Percentiles rank a stretch among this genome's conserved stretches.
phyloP scores from a whole-genome alignment of 2,797 vertebrate species.

The Podargus strigoides region DNA sequence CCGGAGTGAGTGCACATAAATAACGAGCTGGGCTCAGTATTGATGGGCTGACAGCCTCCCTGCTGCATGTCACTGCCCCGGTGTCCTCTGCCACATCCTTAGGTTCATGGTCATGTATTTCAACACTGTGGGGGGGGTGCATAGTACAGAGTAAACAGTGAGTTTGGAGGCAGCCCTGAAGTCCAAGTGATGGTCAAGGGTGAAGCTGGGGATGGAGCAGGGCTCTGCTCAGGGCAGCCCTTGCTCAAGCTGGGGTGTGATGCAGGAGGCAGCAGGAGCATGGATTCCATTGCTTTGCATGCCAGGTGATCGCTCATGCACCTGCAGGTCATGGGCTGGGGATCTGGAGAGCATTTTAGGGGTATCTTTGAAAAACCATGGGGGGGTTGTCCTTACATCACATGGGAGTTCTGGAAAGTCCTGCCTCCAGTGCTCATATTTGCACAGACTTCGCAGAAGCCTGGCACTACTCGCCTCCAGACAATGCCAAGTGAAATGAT shows the following conservation, averaged over 20 bases:
- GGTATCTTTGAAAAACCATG: neutral
- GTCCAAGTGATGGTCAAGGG: neutral
- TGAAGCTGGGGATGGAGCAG: neutral
- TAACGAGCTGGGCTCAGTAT: neutral
- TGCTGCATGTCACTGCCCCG: accelerated
- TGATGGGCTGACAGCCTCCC: neutral
- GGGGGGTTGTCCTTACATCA: accelerated
- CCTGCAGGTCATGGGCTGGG: neutral
- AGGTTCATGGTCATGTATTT: neutral
- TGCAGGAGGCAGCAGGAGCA: neutral
- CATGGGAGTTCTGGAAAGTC: neutral
- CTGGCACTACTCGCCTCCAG: neutral
- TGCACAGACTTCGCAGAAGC: neutral
- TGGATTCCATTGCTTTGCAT: neutral
- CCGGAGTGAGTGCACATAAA: accelerated
- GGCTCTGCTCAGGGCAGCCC: neutral
- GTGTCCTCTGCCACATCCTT: neutral
- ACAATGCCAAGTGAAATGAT: neutral
- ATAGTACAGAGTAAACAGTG: neutral
- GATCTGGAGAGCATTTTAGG: neutral
- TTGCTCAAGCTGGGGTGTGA: accelerated
- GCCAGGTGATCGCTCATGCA: accelerated
- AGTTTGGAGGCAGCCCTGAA: neutral
- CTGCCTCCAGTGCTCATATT: neutral
- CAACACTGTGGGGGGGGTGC: neutral